Evolutionary conservation across 1,140 invertebrate genomes (phyloP), one percentile per base, ranked within the genome.

Genomic region (Asbolus verrucosus): DNA sequence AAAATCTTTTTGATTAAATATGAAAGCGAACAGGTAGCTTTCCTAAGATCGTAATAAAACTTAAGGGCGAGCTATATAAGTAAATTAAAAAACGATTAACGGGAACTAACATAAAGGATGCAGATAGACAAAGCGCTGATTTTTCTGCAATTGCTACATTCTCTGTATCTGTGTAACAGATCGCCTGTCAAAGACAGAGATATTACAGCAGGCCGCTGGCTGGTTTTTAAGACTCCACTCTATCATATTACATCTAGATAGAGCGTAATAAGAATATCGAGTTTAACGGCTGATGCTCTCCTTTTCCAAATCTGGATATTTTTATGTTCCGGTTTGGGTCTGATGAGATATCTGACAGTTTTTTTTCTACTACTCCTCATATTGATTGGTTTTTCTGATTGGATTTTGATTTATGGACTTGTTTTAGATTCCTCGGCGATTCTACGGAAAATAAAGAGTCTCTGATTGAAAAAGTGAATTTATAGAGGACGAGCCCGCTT

Each of bases 321-420:
- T 65, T 70, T 65, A 41, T 65, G 43, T 63, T 61, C 66, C 66
- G 46, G 46, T 46, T 24, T 61, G 36, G 27, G 30, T 69, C 67
- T 69, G 50, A 65, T 59, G 63, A 66, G 63, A 66, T 46, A 46
- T 50, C 43, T 46, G 68, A 65, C 59, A 46, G 68, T 65, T 70
- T 70, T 54, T 30, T 70, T 41, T 66, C 36, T 63, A 33, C 36
- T 33, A 13, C 36, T 63, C 39, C 61, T 27, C 50, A 41, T 70
- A 70, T 70, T 65, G 68, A 65, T 65, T 54, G 68, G 43, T 54
- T 65, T 54, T 54, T 70, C 60, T 69, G 67, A 70, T 70, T 70
- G 68, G 68, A 70, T 70, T 70, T 70, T 70, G 68, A 70, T 70
- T 70, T 70, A 70, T 70, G 39, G 50, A 43, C 33, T 69, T 69